Evolutionary conservation across 2,888 invertebrate species (phyloP).

Genomic region (Lathronympha strigana): DNA sequence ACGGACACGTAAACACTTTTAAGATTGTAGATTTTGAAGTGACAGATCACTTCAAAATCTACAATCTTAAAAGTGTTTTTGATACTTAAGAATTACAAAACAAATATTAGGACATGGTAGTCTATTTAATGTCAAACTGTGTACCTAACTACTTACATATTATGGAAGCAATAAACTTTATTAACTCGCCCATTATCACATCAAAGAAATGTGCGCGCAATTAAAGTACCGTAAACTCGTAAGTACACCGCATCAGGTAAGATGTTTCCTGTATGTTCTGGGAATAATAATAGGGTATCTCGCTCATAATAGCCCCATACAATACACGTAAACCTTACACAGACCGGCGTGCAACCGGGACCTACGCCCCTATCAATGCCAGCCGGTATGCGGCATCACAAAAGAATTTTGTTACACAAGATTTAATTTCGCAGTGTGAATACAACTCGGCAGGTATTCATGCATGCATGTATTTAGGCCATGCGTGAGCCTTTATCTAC

Average conservation of each 20-base stretch:
- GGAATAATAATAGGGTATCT: conserved; percentile 23
- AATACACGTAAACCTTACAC: conserved; percentile 7
- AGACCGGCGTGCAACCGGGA: conserved; percentile 4
- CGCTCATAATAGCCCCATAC: conserved; percentile 22
- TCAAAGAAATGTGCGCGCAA: not conserved
- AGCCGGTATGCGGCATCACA: not conserved
- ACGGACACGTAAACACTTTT: not conserved
- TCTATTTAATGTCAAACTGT: too few relatives aligned
- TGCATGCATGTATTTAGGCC: conserved; percentile 27
- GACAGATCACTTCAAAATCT: not conserved
- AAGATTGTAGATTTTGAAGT: too few relatives aligned
- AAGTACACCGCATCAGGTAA: not conserved
- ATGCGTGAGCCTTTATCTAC: conserved; percentile 5
- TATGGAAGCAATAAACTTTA: too few relatives aligned
- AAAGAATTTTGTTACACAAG: conserved; percentile 20
- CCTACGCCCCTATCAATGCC: conserved; percentile 19
- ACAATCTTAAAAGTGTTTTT: not conserved
- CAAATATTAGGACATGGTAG: not conserved
- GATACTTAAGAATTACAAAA: not conserved
- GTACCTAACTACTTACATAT: not conserved
- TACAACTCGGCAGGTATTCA: conserved; percentile 19
- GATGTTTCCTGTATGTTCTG: conserved; percentile 9
- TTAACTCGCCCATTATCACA: not conserved
- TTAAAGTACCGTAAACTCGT: not conserved
- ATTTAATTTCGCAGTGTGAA: not conserved